Conservation (phyloP, 2,797 vertebrate species). For the Hydrocynus forskahlii region DNA sequence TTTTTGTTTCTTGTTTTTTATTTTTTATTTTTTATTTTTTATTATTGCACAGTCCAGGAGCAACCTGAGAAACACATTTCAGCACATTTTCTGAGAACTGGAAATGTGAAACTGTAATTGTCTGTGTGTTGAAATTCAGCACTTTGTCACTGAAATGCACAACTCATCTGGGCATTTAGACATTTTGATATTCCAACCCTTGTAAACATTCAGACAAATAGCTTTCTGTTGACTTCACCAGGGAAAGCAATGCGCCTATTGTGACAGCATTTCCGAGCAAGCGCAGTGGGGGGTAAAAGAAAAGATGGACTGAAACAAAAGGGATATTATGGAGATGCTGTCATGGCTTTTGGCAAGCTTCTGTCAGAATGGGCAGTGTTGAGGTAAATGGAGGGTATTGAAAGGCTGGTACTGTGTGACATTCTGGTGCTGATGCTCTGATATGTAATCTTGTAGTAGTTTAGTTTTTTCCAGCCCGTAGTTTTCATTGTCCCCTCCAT, state of each 20-base stretch:
- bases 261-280: conserved; percentile 64
- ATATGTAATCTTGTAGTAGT: background rate
- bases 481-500: background rate
- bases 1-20: too few relatives aligned
- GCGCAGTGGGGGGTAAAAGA: conserved; percentile 47
- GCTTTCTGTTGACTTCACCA: conserved; percentile 58
- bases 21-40: too few relatives aligned
- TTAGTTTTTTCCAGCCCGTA: background rate
- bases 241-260: conserved; percentile 63
- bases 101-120: background rate
- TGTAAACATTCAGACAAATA: conserved; percentile 65
- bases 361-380: conserved; percentile 28
- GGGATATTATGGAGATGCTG: conserved; percentile 71
- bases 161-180: conserved; percentile 7
- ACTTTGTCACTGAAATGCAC: background rate
- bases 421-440: conserved; percentile 54
- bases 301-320: conserved; percentile 70
- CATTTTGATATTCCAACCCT: conserved; percentile 44
- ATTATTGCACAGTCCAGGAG: too few relatives aligned
- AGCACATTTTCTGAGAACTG: background rate
- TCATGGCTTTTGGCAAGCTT: conserved; percentile 57
- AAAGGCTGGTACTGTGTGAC: conserved; percentile 66
- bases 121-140: background rate
- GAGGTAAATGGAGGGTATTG: conserved; percentile 58
- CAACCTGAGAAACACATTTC: too few relatives aligned